Evolutionary conservation across 2,888 invertebrate genomes (phyloP).

Genomic region (Embidobia sp.): DNA sequence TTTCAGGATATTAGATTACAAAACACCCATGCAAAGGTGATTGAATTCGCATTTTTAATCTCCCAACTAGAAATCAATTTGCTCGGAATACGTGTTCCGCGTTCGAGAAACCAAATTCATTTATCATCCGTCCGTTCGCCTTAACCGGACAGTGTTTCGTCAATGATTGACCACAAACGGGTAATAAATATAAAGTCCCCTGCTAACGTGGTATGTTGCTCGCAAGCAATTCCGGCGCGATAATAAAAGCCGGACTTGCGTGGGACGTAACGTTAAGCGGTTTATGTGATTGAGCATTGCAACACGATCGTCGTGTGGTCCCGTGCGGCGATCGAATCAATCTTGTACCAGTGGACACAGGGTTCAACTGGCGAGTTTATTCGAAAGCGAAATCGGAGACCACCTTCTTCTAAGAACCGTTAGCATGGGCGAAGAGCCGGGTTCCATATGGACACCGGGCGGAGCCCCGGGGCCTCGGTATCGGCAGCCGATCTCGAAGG

Average conservation of each 20-base stretch:
- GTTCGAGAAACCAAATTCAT: no score
- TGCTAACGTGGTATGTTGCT: conserved; percentile 2
- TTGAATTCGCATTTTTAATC: no score
- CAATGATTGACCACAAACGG: conserved; percentile 7
- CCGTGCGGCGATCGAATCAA: conserved; percentile 33
- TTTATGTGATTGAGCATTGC: conserved; percentile 29
- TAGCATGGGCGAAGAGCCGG: conserved; percentile 43
- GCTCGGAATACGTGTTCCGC: no score
- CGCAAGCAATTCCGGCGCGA: conserved; percentile 10
- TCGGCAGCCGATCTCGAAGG: conserved; percentile 52
- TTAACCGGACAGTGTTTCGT: not conserved
- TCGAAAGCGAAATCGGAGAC: conserved; percentile 72
- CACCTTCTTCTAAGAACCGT: conserved; percentile 67
- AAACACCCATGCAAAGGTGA: no score
- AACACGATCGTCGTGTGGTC: conserved; percentile 38
- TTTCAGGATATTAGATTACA: no score
- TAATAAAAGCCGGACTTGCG: conserved; percentile 15
- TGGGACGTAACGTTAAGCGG: conserved; percentile 30
- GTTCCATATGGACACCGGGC: conserved; percentile 69
- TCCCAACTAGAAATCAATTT: no score
- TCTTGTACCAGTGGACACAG: conserved; percentile 33
- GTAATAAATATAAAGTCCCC: conserved; percentile 17
- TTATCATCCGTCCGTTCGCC: no score
- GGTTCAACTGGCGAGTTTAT: conserved; percentile 53
- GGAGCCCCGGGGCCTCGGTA: conserved; percentile 41